Evolutionary conservation across 2,888 invertebrate species (phyloP).

Genomic region (Andrena bicolor): DNA sequence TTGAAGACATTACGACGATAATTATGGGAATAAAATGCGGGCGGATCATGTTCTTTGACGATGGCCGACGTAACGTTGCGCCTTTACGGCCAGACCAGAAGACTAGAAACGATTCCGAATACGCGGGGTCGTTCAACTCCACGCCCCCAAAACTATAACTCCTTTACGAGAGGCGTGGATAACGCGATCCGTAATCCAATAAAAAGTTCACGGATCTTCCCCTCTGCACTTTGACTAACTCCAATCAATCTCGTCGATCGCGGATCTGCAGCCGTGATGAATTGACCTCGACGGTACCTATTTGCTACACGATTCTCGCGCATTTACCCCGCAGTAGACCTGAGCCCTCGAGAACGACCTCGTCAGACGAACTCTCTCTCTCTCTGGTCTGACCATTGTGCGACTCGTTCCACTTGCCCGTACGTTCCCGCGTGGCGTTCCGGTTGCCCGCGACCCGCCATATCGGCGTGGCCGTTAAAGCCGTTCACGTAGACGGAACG

Average conservation of each 20-base stretch:
- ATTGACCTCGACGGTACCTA: background rate
- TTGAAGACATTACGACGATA: conserved; percentile 5
- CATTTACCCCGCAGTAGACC: background rate
- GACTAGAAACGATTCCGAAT: conserved; percentile 19
- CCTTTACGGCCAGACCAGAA: background rate
- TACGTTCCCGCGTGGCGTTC: conserved; percentile 3
- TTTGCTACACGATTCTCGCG: background rate
- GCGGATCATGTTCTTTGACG: conserved; percentile 2
- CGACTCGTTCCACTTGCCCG: conserved; percentile 11
- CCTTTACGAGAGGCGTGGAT: conserved; percentile 26
- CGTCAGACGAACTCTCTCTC: background rate
- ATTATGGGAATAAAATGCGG: conserved; percentile 35
- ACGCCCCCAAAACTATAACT: conserved; percentile 8
- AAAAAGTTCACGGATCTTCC: conserved; percentile 9
- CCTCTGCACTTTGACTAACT: background rate
- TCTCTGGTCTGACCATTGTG: background rate
- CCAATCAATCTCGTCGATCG: conserved; percentile 6
- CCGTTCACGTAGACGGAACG: conserved; percentile 41
- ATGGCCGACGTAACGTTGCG: background rate
- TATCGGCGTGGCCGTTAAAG: conserved; percentile 43
- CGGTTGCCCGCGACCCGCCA: background rate
- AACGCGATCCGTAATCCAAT: conserved; percentile 26
- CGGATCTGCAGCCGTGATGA: background rate
- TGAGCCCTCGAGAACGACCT: background rate
- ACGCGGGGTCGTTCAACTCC: conserved; percentile 39